Evolutionary conservation across 2,113 vertebrate species (phyloP).

Genomic region (Platysternon megacephalum): DNA sequence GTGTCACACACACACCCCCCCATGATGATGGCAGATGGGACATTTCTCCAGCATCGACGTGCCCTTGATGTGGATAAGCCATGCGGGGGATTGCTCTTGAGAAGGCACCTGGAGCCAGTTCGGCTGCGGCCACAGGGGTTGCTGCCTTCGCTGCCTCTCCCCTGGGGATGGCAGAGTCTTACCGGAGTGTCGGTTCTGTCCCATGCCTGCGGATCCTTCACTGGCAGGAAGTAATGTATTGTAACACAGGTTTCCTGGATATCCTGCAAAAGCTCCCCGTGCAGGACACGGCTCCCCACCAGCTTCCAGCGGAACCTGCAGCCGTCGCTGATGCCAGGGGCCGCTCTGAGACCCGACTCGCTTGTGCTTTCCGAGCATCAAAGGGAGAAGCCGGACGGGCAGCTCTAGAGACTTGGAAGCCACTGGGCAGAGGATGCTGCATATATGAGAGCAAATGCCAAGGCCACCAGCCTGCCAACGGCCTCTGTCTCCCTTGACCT

Average conservation of each 20-base stretch:
- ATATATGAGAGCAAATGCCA: background rate
- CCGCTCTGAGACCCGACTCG: background rate
- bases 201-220: conserved; percentile 12
- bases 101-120: background rate
- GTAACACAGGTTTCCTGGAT: conserved; percentile 62
- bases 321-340: background rate
- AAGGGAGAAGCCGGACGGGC: background rate
- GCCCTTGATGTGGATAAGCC: background rate
- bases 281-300: conserved; percentile 24
- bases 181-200: background rate
- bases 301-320: conserved; percentile 31
- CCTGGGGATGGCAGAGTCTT: background rate
- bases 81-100: too few relatives aligned
- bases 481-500: background rate
- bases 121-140: background rate
- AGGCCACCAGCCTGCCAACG: background rate
- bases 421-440: background rate
- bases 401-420: background rate
- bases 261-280: conserved; percentile 38
- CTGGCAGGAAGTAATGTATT: conserved; percentile 66
- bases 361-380: background rate
- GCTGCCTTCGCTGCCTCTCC: background rate
- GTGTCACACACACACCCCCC: background rate
- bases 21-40: background rate
- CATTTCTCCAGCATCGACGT: background rate